phyloP scores from a whole-genome alignment of 2,113 vertebrate genomes.

The Limanda limanda region DNA sequence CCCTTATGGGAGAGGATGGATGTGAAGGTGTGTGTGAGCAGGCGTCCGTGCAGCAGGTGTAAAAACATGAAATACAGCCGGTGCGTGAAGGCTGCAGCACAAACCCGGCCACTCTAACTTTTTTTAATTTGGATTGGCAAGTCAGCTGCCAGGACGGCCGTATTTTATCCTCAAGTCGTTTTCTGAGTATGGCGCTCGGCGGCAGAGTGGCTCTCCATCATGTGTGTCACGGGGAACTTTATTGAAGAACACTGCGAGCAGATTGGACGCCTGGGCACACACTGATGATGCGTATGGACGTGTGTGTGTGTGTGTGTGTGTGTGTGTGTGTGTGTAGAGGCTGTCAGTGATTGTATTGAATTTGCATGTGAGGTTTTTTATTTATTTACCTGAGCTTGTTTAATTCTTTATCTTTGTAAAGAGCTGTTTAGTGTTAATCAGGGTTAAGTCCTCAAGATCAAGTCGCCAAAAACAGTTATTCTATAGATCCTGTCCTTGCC shows the following conservation, averaged over 20 bases:
- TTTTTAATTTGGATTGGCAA: conserved; percentile 82
- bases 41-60: conserved; percentile 23
- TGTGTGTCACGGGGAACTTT: conserved; percentile 74
- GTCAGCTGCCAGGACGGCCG: conserved; percentile 61
- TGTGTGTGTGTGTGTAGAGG: too few species aligned
- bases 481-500: conserved; percentile 10
- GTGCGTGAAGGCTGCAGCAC: conserved; percentile 55
- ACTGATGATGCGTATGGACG: not conserved
- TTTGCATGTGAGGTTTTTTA: conserved; percentile 12
- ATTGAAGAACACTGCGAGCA: conserved; percentile 71
- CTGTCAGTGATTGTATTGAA: conserved; percentile 39
- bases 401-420: not conserved
- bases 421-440: conserved; percentile 2
- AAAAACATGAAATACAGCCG: conserved; percentile 69
- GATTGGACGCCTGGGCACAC: conserved; percentile 44
- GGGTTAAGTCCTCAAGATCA: not conserved
- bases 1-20: not conserved
- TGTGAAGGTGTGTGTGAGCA: conserved; percentile 3
- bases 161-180: conserved; percentile 77
- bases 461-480: conserved; percentile 1
- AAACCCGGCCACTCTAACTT: conserved; percentile 75
- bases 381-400: conserved; percentile 6
- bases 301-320: too few species aligned
- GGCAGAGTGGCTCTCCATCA: conserved; percentile 82
- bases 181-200: conserved; percentile 70